Percentiles rank a stretch among this genome's conserved stretches.
phyloP scores from a whole-genome alignment of 2,113 vertebrate species.

The Morone chrysops region DNA sequence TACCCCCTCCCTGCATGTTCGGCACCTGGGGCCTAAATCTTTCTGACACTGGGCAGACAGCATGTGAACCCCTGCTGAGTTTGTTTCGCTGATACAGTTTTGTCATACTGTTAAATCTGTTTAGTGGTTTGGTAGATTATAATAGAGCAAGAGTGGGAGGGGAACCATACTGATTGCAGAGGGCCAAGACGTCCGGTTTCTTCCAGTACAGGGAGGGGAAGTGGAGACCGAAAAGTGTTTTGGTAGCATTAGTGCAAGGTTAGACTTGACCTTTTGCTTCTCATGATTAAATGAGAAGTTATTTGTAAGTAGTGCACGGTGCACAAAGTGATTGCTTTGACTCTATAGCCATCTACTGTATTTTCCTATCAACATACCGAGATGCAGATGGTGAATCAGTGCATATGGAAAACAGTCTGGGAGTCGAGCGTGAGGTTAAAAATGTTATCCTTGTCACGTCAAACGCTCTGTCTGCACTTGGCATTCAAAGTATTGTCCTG shows the following conservation, averaged over 20 bases:
- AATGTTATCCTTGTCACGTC: conserved; percentile 41
- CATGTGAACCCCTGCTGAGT: conserved; percentile 38
- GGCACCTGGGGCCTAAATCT: conserved; percentile 54
- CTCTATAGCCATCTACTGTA: neutral
- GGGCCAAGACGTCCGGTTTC: conserved; percentile 2
- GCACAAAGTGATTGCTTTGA: neutral
- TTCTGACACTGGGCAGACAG: conserved; percentile 64
- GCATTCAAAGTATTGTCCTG: conserved; percentile 54
- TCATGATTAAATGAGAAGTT: neutral
- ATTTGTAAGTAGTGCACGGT: neutral
- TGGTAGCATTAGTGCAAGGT: neutral
- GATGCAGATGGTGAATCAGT: conserved; percentile 23
- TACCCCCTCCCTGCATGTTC: conserved; percentile 41
- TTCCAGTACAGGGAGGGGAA: neutral
- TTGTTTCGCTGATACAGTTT: conserved; percentile 50
- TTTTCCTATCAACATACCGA: conserved; percentile 5
- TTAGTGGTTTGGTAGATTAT: conserved; percentile 41
- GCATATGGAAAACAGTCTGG: conserved; percentile 13
- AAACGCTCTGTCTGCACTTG: conserved; percentile 44
- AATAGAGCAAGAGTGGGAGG: conserved; percentile 5
- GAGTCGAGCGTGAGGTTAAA: conserved; percentile 9
- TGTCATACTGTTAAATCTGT: conserved; percentile 55
- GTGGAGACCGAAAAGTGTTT: conserved; percentile 2
- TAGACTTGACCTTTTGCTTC: neutral
- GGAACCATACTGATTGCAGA: neutral